Conservation (phyloP, 2,113 vertebrate genomes). For the Marmota monax region DNA sequence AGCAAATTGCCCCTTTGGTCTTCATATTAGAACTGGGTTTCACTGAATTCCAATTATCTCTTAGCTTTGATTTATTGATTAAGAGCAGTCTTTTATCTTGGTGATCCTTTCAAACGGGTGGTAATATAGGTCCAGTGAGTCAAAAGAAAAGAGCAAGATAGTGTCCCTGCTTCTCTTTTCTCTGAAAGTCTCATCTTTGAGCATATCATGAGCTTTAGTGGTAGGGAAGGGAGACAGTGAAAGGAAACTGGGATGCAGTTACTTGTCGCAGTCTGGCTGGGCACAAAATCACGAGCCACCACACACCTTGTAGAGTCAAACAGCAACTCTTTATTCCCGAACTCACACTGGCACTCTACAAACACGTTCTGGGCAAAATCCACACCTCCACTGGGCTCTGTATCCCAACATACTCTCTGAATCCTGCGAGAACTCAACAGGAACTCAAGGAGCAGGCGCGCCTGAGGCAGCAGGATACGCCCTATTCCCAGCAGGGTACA, state of each 20-base stretch:
- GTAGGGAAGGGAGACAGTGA: neutral
- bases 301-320: no score
- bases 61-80: conserved; percentile 64
- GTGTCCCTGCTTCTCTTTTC: neutral
- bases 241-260: neutral
- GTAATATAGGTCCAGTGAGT: neutral
- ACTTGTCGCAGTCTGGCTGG: neutral
- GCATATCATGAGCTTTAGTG: neutral
- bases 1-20: conserved; percentile 60
- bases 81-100: conserved; percentile 13
- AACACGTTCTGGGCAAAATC: no score
- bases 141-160: neutral
- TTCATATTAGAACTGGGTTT: conserved; percentile 34
- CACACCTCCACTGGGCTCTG: no score
- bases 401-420: no score
- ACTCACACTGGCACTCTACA: no score
- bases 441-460: no score
- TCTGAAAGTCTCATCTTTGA: neutral
- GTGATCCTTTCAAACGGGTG: neutral
- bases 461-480: no score
- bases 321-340: no score
- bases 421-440: no score
- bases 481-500: no score
- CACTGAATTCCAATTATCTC: conserved; percentile 46
- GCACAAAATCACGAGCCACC: no score